A percentile compares a stretch with the other conserved stretches of the same genome.
phyloP scores from a whole-genome alignment of 2,888 invertebrate species.

The Clistopyga incitator region DNA sequence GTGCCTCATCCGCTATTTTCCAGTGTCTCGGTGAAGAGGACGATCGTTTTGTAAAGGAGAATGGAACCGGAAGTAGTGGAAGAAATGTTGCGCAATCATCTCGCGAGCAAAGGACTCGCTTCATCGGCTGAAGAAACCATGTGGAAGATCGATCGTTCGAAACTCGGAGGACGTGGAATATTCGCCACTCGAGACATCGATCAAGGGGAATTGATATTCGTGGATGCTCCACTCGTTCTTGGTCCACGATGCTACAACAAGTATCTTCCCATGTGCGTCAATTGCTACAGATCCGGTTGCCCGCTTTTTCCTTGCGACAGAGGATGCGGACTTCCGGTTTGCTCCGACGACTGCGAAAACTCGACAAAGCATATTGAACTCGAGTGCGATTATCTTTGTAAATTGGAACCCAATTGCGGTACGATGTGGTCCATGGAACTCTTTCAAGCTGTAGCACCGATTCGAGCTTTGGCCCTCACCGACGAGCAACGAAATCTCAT shows the following conservation, averaged over 20 bases:
- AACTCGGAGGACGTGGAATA: slow-evolving; percentile 89
- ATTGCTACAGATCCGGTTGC: slow-evolving; percentile 86
- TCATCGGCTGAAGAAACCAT: slow-evolving; percentile 9
- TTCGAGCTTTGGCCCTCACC: slow-evolving; percentile 83
- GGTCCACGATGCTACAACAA: slow-evolving; percentile 88
- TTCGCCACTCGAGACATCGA: slow-evolving; percentile 89
- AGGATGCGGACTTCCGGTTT: slow-evolving; percentile 89
- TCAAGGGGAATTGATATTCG: slow-evolving; percentile 89
- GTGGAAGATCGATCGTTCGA: slow-evolving; percentile 88
- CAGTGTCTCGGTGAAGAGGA: background rate
- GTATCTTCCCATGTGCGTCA: slow-evolving; percentile 87
- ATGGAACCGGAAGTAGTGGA: slow-evolving; percentile 71
- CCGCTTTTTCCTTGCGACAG: slow-evolving; percentile 86
- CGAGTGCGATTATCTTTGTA: slow-evolving; percentile 88
- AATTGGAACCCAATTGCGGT: slow-evolving; percentile 85
- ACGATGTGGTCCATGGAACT: slow-evolving; percentile 81
- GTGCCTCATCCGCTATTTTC: slow-evolving; percentile 64
- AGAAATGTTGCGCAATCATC: slow-evolving; percentile 71
- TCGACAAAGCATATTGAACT: slow-evolving; percentile 85
- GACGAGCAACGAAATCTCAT: slow-evolving; percentile 86
- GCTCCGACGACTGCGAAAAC: slow-evolving; percentile 88
- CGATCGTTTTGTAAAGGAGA: slow-evolving; percentile 20
- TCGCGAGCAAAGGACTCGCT: slow-evolving; percentile 70
- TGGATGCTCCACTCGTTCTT: slow-evolving; percentile 89
- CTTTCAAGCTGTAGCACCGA: slow-evolving; percentile 83